Percentiles rank a stretch among this genome's conserved stretches.
Conservation (phyloP, 1,140 invertebrate genomes). For the Berghia stephanieae region DNA sequence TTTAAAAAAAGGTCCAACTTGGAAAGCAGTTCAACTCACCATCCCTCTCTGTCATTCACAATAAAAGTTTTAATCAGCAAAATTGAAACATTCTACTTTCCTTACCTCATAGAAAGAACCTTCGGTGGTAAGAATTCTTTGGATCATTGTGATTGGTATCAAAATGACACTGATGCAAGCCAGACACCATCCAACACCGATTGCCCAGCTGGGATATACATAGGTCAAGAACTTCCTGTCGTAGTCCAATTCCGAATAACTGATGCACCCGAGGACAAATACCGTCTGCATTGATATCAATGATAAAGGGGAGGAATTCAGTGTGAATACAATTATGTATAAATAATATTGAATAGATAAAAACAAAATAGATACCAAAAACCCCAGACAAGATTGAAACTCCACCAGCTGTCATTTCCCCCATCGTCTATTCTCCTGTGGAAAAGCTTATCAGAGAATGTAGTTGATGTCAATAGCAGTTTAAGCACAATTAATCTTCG, state of each 20-base stretch:
- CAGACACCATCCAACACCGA: conserved; percentile 56
- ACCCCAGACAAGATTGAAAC: not conserved
- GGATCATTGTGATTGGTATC: conserved; percentile 53
- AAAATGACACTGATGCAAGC: conserved; percentile 50
- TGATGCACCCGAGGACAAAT: conserved; percentile 71
- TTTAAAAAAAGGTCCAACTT: not conserved
- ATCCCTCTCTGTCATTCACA: too few species aligned
- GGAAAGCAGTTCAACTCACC: too few species aligned
- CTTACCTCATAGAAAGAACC: conserved; percentile 52
- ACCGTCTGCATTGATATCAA: conserved; percentile 68
- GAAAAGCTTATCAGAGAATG: not conserved
- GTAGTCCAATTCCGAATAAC: conserved; percentile 70
- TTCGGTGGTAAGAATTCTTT: conserved; percentile 40
- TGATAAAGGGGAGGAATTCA: too few species aligned
- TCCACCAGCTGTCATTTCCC: not conserved
- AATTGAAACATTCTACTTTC: not conserved
- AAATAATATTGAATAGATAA: not conserved
- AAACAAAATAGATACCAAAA: not conserved
- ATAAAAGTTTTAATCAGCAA: not conserved
- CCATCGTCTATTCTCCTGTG: not conserved
- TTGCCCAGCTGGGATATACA: conserved; percentile 57
- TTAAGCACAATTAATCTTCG: too few species aligned
- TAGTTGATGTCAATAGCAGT: too few species aligned
- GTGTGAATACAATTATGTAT: too few species aligned
- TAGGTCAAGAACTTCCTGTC: conserved; percentile 63